Conservation (phyloP, 2,797 vertebrate species). For the Enteromius fasciolatus region DNA sequence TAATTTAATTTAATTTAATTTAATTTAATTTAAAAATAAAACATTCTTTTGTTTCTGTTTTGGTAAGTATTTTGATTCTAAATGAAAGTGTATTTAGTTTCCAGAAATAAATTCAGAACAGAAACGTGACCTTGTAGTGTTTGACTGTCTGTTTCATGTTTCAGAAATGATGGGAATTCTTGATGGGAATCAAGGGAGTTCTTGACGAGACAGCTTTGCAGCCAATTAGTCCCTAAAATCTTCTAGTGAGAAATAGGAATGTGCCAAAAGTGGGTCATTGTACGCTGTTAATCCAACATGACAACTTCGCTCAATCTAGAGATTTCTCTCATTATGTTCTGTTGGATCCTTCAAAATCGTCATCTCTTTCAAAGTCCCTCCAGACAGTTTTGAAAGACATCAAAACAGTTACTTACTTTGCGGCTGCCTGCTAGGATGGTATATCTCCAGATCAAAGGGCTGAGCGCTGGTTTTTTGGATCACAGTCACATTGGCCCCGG, state of each 20-base stretch:
- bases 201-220: slow-evolving; percentile 26
- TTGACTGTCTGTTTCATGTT: slow-evolving; percentile 2
- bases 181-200: slow-evolving; percentile 22
- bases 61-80: not conserved
- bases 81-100: not conserved
- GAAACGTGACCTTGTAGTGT: not conserved
- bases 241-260: slow-evolving; percentile 16
- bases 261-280: slow-evolving; percentile 36
- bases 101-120: not conserved
- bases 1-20: no score
- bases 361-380: slow-evolving; percentile 16
- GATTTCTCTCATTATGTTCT: slow-evolving; percentile 17
- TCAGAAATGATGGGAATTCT: slow-evolving; percentile 6
- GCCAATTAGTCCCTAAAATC: slow-evolving; percentile 36
- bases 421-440: slow-evolving; percentile 86
- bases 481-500: slow-evolving; percentile 86
- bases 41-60: not conserved
- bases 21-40: no score
- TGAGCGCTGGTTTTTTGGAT: slow-evolving; percentile 90
- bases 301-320: slow-evolving; percentile 30
- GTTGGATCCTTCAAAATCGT: slow-evolving; percentile 23
- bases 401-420: slow-evolving; percentile 71
- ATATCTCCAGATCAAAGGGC: slow-evolving; percentile 88
- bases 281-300: slow-evolving; percentile 15
- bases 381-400: not conserved